Evolutionary conservation across 2,888 invertebrate genomes (phyloP).

Genomic region (Diarsia brunnea): DNA sequence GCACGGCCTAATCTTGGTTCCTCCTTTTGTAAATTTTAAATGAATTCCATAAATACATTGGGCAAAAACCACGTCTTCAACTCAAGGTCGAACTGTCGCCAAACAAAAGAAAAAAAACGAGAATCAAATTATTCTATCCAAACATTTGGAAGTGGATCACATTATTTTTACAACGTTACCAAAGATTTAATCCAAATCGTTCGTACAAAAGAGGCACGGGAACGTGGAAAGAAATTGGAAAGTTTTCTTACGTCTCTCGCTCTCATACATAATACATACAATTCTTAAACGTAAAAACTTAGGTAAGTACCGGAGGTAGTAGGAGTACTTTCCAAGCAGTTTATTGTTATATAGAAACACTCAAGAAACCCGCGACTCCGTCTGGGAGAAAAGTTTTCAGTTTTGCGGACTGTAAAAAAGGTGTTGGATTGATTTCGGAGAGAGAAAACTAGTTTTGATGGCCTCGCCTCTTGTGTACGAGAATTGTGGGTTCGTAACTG

Average conservation of each 20-base stretch:
- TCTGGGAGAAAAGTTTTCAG: background rate
- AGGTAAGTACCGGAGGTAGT: slow-evolving; percentile 51
- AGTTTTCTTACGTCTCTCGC: slow-evolving; percentile 56
- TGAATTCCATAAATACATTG: background rate
- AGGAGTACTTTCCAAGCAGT: slow-evolving; percentile 34
- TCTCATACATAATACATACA: slow-evolving; percentile 68
- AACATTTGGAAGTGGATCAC: slow-evolving; percentile 47
- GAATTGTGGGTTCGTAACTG: background rate
- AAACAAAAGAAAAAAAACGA: slow-evolving; percentile 15
- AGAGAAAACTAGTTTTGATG: background rate
- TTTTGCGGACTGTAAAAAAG: background rate
- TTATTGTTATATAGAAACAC: slow-evolving; percentile 26
- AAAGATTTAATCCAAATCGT: slow-evolving; percentile 65
- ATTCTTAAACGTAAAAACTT: slow-evolving; percentile 64
- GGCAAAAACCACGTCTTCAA: background rate
- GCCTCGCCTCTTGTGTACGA: background rate
- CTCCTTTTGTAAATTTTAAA: background rate
- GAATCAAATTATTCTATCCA: slow-evolving; percentile 32
- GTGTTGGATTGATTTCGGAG: background rate
- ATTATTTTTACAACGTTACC: slow-evolving; percentile 63
- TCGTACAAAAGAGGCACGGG: slow-evolving; percentile 51
- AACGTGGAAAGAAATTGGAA: slow-evolving; percentile 59
- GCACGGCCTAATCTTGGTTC: too few relatives aligned
- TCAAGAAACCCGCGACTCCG: slow-evolving; percentile 12
- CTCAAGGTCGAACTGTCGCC: background rate